These are phyloP conservation scores for Camptogramma bilineatum DNA, from an alignment of 2,888 invertebrate genomes.

Conservation along the genomic window DNA sequence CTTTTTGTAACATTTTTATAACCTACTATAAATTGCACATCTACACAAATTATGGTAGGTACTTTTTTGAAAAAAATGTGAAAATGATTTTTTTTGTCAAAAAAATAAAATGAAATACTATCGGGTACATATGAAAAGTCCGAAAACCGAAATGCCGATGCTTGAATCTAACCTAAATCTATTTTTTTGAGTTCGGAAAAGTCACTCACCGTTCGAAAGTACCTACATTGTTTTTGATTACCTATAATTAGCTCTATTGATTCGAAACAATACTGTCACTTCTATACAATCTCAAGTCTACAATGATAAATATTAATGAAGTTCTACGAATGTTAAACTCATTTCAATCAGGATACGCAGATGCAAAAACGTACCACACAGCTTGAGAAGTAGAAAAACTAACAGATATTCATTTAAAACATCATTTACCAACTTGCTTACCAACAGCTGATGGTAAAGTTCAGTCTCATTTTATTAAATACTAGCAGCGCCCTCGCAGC, in stretches of 20 bases:
- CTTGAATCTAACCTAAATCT: too few species aligned
- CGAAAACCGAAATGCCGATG: too few species aligned
- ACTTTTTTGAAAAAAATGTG: too few species aligned
- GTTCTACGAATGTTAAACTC: slow-evolving; percentile 27
- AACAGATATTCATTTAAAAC: not conserved
- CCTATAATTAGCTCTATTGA: not conserved
- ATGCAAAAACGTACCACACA: slow-evolving; percentile 18
- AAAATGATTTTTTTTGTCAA: too few species aligned
- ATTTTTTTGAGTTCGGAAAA: not conserved
- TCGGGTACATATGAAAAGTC: too few species aligned
- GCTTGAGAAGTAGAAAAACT: slow-evolving; percentile 7
- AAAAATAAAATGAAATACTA: too few species aligned
- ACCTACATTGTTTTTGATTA: not conserved
- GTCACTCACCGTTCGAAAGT: not conserved
- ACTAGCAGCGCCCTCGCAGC: too few species aligned
- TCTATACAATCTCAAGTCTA: slow-evolving; percentile 19
- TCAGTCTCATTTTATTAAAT: too few species aligned
- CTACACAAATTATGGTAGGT: too few species aligned
- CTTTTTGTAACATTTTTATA: slow-evolving; percentile 5
- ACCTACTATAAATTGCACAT: too few species aligned
- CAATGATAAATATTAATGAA: slow-evolving; percentile 24
- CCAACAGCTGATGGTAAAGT: too few species aligned
- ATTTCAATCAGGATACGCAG: slow-evolving; percentile 30
- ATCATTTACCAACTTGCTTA: not conserved
- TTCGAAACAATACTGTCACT: not conserved